Conservation (phyloP, 2,888 invertebrate species). For the Ormyrus nitidulus region DNA sequence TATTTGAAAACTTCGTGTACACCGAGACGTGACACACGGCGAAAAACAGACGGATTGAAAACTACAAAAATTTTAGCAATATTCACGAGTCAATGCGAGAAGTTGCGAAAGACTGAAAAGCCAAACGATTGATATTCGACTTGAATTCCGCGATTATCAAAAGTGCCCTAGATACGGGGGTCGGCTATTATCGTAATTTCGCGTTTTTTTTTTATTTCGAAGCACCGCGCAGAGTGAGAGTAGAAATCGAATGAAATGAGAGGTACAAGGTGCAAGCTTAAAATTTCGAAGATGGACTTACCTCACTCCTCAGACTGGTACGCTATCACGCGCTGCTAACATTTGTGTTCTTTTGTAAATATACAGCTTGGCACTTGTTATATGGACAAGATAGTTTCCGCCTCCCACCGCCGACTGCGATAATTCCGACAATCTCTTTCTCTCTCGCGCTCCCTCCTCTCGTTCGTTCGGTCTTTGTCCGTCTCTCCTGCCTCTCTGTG, state of each 20-base stretch:
- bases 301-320: slow-evolving; percentile 7
- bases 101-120: too few relatives aligned
- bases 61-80: too few relatives aligned
- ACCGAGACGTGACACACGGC: too few relatives aligned
- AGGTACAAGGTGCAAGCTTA: not conserved
- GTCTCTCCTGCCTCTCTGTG: not conserved
- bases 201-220: too few relatives aligned
- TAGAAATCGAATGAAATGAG: not conserved
- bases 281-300: slow-evolving; percentile 25
- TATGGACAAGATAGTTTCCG: slow-evolving; percentile 45
- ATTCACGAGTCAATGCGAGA: too few relatives aligned
- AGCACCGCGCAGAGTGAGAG: too few relatives aligned
- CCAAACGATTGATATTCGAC: too few relatives aligned
- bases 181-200: too few relatives aligned
- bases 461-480: not conserved
- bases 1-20: too few relatives aligned
- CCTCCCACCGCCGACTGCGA: slow-evolving; percentile 37
- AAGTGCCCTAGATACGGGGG: too few relatives aligned
- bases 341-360: slow-evolving; percentile 36
- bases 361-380: slow-evolving; percentile 36
- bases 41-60: too few relatives aligned
- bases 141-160: too few relatives aligned
- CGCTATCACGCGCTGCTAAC: slow-evolving; percentile 25
- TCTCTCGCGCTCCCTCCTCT: slow-evolving; percentile 14
- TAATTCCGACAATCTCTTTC: slow-evolving; percentile 34